Evolutionary conservation across 1,140 invertebrate species (phyloP), one percentile per base, ranked within the genome.

Genomic region (Drosophila ficusphila): DNA sequence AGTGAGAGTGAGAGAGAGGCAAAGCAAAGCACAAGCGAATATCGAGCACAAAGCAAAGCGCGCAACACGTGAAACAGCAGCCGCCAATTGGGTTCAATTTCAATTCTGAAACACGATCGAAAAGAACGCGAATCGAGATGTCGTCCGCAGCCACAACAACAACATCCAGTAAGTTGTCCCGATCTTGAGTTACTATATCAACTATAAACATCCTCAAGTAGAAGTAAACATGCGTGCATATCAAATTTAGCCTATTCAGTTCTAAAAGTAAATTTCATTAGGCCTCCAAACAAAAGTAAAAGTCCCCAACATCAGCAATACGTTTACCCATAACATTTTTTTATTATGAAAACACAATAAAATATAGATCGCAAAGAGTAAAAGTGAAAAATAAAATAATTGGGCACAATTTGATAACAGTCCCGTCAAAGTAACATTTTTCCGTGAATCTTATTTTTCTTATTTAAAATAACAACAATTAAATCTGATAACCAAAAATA

Each of bases 91-190:
- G 51, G 33, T 29, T 46, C 31, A 62, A 78, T 65, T 65, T 58
- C 19, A 29, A 27, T 58, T 27, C 51, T 6, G 11, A 54, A 54
- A 39, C 21, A 14, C 34, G n/a, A 58, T 31, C 25, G 11, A 39
- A 18, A 29, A 29, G n/a, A n/a, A n/a, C n/a, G 42, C 39, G n/a
- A 25, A 42, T 5, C 51, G 48, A 51, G 31, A 46, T 14, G 39
- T 31, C 31, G n/a, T 27, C 21, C 39, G n/a, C 58, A 62, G 3
- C 19, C 19, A 49, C 39, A 64, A 53, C 76, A 39, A 33, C 68
- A 21, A 67, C 77, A 67, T 77, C 81, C 6, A 86, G 81, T 86
- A 74, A 88, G 81, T 86, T 9, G 8, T 21, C 5, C n/a, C 12
- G 23, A 12, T 19, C 9, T 23, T 5, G 2, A 47, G 2, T n/a